phyloP scores from a whole-genome alignment of 1,140 invertebrate genomes.

The Saccostrea cuccullata region DNA sequence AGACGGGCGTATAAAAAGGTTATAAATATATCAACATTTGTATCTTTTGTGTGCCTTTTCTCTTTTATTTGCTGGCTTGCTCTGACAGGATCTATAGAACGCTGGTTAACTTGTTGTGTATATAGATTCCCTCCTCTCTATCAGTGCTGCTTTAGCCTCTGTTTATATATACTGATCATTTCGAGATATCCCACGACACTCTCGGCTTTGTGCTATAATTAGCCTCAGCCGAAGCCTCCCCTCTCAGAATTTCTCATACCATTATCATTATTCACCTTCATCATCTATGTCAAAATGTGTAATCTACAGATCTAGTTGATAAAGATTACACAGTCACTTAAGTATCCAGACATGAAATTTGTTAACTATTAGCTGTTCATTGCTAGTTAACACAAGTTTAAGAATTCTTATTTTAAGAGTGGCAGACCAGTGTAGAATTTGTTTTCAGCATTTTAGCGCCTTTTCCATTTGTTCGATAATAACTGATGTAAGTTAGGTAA shows the following conservation, averaged over 20 bases:
- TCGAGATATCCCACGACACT: not conserved
- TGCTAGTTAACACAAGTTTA: no score
- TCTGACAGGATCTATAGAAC: not conserved
- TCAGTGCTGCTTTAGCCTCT: not conserved
- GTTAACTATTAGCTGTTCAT: no score
- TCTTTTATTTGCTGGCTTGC: not conserved
- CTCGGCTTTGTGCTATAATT: not conserved
- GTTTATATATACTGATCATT: conserved; percentile 22
- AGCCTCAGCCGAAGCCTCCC: not conserved
- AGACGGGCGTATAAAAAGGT: no score
- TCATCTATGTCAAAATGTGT: not conserved
- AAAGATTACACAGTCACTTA: conserved; percentile 2
- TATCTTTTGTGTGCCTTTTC: not conserved
- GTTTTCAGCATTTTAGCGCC: no score
- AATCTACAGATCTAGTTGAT: not conserved
- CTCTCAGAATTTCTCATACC: conserved; percentile 20
- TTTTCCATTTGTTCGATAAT: no score
- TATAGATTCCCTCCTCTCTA: not conserved
- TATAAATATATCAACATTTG: conserved; percentile 7
- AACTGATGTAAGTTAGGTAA: no score
- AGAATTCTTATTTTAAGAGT: no score
- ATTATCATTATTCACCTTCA: not conserved
- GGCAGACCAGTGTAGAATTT: no score
- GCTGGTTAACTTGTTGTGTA: not conserved
- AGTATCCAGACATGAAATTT: no score